Conservation (phyloP, 2,797 vertebrate species). For the Rallus crepitans region DNA sequence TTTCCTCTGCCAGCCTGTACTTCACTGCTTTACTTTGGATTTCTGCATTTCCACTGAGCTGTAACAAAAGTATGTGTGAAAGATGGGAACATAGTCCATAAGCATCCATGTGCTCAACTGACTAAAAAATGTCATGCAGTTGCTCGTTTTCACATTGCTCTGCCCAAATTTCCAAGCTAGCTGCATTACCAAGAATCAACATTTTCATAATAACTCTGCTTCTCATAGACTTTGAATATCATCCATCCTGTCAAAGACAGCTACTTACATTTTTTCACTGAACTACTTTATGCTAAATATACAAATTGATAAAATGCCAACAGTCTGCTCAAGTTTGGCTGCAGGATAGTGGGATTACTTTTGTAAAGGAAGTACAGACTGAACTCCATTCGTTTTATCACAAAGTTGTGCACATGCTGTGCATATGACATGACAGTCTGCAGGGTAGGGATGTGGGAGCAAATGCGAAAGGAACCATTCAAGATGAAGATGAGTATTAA, state of each 20-base stretch:
- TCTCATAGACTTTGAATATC: neutral
- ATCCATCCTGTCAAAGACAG: neutral
- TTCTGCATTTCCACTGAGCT: constrained; percentile 2
- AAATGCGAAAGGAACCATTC: neutral
- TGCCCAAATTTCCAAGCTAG: neutral
- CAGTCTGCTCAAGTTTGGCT: neutral
- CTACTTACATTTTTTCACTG: neutral
- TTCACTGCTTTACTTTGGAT: neutral
- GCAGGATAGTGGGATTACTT: neutral
- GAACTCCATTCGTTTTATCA: neutral
- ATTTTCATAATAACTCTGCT: neutral
- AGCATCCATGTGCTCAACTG: neutral
- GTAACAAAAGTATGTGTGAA: neutral
- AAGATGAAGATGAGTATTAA: neutral
- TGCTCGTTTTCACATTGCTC: neutral
- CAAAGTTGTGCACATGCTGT: neutral
- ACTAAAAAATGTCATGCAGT: neutral
- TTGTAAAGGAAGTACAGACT: neutral
- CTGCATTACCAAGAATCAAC: neutral
- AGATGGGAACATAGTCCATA: neutral
- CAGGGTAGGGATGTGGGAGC: neutral
- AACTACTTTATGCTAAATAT: constrained; percentile 14
- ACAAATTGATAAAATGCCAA: neutral
- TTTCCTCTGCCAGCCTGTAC: neutral
- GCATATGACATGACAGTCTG: neutral